A percentile compares a stretch with the other conserved stretches of the same genome.
phyloP scores from a whole-genome alignment of 2,113 vertebrate species.

The Oreocharis arfaki region DNA sequence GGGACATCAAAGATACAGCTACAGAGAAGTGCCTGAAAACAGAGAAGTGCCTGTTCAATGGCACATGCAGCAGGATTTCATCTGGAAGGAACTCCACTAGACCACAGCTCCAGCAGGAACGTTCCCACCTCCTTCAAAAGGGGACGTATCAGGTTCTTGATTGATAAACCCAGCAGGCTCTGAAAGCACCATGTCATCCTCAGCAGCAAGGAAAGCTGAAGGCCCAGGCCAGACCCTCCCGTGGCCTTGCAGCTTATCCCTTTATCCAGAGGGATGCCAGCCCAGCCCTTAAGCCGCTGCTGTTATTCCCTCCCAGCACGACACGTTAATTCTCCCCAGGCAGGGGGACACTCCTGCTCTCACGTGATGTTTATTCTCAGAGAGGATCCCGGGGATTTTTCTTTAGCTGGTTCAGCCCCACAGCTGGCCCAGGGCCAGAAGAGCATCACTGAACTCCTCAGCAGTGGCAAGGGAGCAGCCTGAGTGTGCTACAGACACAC shows the following conservation, averaged over 20 bases:
- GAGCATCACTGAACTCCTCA: background rate
- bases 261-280: background rate
- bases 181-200: background rate
- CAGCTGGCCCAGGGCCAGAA: background rate
- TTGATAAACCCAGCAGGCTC: background rate
- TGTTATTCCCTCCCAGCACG: background rate
- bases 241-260: background rate
- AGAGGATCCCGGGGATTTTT: conserved; percentile 36
- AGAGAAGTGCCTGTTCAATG: rapidly evolving
- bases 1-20: rapidly evolving
- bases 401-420: background rate
- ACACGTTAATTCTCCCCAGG: background rate
- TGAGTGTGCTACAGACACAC: rapidly evolving
- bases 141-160: rapidly evolving
- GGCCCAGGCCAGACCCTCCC: background rate
- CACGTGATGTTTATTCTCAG: conserved; percentile 16
- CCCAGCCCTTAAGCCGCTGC: background rate
- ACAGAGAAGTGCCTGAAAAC: background rate
- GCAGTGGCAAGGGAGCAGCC: background rate
- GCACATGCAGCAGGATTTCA: too few relatives aligned
- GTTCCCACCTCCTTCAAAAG: background rate
- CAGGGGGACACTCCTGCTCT: background rate
- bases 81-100: rapidly evolving
- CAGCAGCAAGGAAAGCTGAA: background rate
- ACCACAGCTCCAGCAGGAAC: rapidly evolving